Conservation (phyloP, 2,797 vertebrate species). For the Lepilemur ruficaudatus region DNA sequence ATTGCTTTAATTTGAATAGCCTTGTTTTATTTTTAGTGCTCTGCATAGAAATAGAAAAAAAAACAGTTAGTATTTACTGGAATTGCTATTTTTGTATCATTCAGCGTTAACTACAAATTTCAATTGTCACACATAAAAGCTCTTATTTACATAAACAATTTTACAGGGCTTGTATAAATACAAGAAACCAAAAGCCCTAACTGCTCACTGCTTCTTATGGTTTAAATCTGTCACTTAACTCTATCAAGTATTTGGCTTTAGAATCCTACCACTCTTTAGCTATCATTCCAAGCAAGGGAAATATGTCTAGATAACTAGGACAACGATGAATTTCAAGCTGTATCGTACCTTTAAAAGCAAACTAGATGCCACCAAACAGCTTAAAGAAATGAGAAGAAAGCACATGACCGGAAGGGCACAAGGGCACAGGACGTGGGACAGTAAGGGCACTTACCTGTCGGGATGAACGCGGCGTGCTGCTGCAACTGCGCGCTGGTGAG, state of each 20-base stretch:
- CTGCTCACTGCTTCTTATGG: background rate
- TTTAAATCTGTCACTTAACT: background rate
- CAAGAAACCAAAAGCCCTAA: conserved; percentile 43
- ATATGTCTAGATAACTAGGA: conserved; percentile 20
- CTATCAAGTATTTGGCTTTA: conserved; percentile 66
- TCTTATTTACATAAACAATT: conserved; percentile 44
- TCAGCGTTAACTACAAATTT: conserved; percentile 70
- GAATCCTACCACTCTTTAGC: conserved; percentile 41
- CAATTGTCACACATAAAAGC: conserved; percentile 37
- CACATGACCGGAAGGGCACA: conserved; percentile 63
- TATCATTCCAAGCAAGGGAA: conserved; percentile 37
- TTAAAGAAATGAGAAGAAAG: conserved; percentile 65
- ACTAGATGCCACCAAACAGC: conserved; percentile 61
- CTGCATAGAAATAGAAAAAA: conserved; percentile 53
- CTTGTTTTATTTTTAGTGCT: conserved; percentile 52
- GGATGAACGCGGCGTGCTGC: conserved; percentile 92
- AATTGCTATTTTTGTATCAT: conserved; percentile 68
- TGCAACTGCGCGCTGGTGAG: conserved; percentile 94
- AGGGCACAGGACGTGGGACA: conserved; percentile 20
- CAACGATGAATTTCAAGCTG: conserved; percentile 26
- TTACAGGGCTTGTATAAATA: background rate
- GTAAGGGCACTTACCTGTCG: conserved; percentile 89
- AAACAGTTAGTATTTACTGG: conserved; percentile 74
- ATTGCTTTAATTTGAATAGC: conserved; percentile 64
- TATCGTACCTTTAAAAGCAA: conserved; percentile 33